Evolutionary conservation across 1,140 invertebrate species (phyloP), one percentile per base, ranked within the genome.

Genomic region (Tetramorium simillimum): DNA sequence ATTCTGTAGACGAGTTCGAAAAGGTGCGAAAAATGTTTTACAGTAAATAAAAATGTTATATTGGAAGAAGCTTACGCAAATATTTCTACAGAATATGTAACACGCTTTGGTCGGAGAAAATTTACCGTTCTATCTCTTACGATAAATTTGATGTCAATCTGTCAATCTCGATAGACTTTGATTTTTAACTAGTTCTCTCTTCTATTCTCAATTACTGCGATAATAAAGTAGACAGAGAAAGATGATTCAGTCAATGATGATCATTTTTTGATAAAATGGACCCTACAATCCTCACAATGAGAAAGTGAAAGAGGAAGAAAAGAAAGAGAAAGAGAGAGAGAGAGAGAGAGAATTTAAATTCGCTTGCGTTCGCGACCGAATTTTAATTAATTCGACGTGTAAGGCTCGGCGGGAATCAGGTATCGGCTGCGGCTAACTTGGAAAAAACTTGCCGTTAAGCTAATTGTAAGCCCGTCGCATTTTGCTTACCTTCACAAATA

Each of bases 381-480:
- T 60, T n/a, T 72, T 18, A 24, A 69, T 75, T 58, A 46, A 84
- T 75, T 72, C 43, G 37, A 24, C 21, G 21, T 21, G 14, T 56
- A 46, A 60, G 10, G 49, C 43, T 84, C 56, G 69, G 14, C 28
- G 40, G 69, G 12, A 58, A 12, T 73, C 56, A 43, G 18, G 49
- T 67, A 46, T 58, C 18, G 37, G 24, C 21, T 24, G 49, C 43
- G 18, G 28, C n/a, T 24, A 69, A 69, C 9, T 56, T 40, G 2
- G 62, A 10, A n/a, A 33, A 69, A 80, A 80, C 14, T 69, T 53
- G n/a, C 62, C 49, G 65, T 49, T 53, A 73, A 82, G 40, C 53
- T 60, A 69, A 69, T 49, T 69, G 21, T 49, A 73, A 84, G 80
- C 37, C 40, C 80, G 18, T 73, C 72, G 24, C 80, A 60, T 75